A percentile compares a stretch with the other conserved stretches of the same genome.
Conservation (phyloP, 23 tunicate species). For the Halocynthia aurantium region DNA sequence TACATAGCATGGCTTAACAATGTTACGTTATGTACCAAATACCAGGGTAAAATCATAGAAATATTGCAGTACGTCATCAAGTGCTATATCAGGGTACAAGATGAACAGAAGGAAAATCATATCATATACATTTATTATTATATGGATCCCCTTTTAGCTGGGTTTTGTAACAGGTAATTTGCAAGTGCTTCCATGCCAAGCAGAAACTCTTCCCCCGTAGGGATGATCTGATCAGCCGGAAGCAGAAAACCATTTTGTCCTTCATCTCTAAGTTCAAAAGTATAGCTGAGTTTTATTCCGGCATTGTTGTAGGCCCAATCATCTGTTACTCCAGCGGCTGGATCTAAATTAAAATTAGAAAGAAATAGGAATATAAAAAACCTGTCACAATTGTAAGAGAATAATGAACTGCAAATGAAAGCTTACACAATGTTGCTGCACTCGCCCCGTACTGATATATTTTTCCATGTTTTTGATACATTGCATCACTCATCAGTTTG, state of each 20-base stretch:
- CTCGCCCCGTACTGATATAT: constrained; percentile 41
- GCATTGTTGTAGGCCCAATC: constrained; percentile 20
- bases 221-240: constrained; percentile 39
- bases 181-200: constrained; percentile 22
- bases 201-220: constrained; percentile 20
- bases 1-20: too few relatives aligned
- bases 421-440: constrained; percentile 62
- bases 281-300: not conserved
- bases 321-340: constrained; percentile 14
- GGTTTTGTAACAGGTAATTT: not conserved
- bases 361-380: too few relatives aligned
- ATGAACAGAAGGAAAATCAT: too few relatives aligned
- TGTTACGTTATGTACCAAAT: too few relatives aligned
- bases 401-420: not conserved
- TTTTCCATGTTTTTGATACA: constrained; percentile 25
- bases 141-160: too few relatives aligned
- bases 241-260: constrained; percentile 20
- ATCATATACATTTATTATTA: too few relatives aligned
- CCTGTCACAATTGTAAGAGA: too few relatives aligned
- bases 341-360: not conserved
- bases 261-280: constrained; percentile 20
- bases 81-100: too few relatives aligned
- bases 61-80: too few relatives aligned
- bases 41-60: too few relatives aligned
- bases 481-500: constrained; percentile 54